Evolutionary conservation across 2,888 invertebrate genomes (phyloP).

Genomic region (Nomada fucata): DNA sequence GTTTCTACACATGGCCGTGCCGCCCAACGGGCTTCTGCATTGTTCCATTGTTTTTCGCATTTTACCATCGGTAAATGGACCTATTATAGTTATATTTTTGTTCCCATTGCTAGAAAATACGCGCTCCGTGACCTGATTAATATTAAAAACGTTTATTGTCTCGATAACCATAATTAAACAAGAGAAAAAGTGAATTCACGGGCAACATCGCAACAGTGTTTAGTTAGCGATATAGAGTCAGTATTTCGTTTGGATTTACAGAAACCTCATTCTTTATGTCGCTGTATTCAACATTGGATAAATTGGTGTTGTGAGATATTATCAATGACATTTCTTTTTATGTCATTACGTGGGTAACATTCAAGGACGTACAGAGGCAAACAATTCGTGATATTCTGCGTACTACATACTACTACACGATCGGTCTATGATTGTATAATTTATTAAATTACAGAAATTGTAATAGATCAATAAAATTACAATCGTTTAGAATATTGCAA

Average conservation of each 20-base stretch:
- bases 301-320: background rate
- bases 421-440: background rate
- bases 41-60: conserved; percentile 73
- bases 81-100: conserved; percentile 52
- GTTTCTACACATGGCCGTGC: conserved; percentile 83
- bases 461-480: background rate
- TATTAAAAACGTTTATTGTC: conserved; percentile 36
- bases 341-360: conserved; percentile 35
- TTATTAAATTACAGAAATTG: background rate
- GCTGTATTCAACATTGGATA: background rate
- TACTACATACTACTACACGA: conserved; percentile 35
- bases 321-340: background rate
- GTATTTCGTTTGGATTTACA: conserved; percentile 23
- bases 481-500: background rate
- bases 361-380: conserved; percentile 77
- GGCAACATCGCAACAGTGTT: conserved; percentile 54
- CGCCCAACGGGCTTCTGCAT: conserved; percentile 75
- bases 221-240: conserved; percentile 34
- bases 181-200: conserved; percentile 42
- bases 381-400: conserved; percentile 55
- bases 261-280: conserved; percentile 2
- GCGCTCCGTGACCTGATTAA: conserved; percentile 16
- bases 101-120: conserved; percentile 26
- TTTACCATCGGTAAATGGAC: conserved; percentile 77
- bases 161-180: conserved; percentile 24